Percentiles rank a stretch among this genome's conserved stretches.
Evolutionary conservation across 2,888 invertebrate genomes (phyloP).

Genomic region (Drosophila austrosaltans): DNA sequence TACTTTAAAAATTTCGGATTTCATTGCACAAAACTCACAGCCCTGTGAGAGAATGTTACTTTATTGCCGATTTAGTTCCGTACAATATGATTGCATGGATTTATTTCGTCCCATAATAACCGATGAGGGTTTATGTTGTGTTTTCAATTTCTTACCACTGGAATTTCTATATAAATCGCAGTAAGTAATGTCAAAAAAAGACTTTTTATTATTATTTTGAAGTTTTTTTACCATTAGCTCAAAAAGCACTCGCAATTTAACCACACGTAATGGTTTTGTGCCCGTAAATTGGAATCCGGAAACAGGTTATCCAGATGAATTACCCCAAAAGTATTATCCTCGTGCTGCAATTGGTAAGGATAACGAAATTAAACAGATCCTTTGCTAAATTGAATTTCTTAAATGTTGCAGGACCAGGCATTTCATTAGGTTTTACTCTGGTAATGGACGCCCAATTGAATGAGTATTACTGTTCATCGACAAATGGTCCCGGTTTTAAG

Average conservation of each 20-base stretch:
- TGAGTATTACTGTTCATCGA: constrained; percentile 92
- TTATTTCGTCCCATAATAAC: constrained; percentile 90
- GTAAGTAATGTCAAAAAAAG: constrained; percentile 44
- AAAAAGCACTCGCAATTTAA: constrained; percentile 36
- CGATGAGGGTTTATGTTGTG: constrained; percentile 93
- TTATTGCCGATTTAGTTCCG: constrained; percentile 88
- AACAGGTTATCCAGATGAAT: constrained; percentile 86
- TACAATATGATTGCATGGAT: constrained; percentile 86
- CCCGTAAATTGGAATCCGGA: constrained; percentile 89
- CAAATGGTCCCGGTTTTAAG: constrained; percentile 85
- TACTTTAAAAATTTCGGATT: constrained; percentile 57
- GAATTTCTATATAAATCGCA: constrained; percentile 56
- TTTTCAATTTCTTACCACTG: constrained; percentile 90
- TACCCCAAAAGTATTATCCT: constrained; percentile 86
- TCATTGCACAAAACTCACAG: constrained; percentile 67
- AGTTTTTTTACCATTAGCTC: background rate
- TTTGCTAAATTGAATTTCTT: background rate
- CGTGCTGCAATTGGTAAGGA: constrained; percentile 82
- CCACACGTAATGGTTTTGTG: constrained; percentile 45
- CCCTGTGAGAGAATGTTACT: constrained; percentile 83
- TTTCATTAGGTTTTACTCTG: constrained; percentile 88
- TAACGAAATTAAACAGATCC: fast-evolving
- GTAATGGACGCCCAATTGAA: constrained; percentile 88
- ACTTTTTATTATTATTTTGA: background rate
- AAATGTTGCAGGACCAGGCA: constrained; percentile 85